Percentiles rank a stretch among this genome's conserved stretches.
phyloP scores from a whole-genome alignment of 1,140 invertebrate genomes.

The Hesperophylax magnus region DNA sequence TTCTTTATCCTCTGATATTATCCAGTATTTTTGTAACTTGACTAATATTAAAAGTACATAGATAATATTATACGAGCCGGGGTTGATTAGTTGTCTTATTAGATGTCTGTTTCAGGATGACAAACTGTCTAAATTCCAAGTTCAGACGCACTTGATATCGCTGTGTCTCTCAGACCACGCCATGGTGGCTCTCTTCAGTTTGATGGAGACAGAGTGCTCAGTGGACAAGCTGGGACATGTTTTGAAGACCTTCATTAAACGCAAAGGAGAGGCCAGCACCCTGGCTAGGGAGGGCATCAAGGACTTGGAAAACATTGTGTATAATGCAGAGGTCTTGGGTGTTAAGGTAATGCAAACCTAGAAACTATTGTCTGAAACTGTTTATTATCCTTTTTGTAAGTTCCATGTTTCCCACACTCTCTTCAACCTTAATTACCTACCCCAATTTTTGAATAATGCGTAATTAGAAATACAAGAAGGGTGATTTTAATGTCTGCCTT shows the following conservation, averaged over 20 bases:
- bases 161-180: constrained; percentile 79
- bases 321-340: constrained; percentile 78
- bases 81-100: too few relatives aligned
- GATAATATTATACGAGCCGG: too few relatives aligned
- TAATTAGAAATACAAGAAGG: too few relatives aligned
- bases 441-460: background rate
- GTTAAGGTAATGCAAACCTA: constrained; percentile 74
- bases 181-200: constrained; percentile 77
- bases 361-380: background rate
- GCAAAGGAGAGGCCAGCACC: constrained; percentile 75
- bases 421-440: background rate
- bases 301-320: constrained; percentile 81
- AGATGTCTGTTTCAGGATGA: constrained; percentile 66
- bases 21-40: constrained; percentile 12
- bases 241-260: constrained; percentile 74
- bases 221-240: constrained; percentile 76
- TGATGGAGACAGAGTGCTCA: constrained; percentile 81
- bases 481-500: too few relatives aligned
- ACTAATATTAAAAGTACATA: too few relatives aligned
- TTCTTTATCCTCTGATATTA: background rate
- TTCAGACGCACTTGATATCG: constrained; percentile 80
- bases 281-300: constrained; percentile 79
- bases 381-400: background rate
- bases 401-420: background rate
- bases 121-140: constrained; percentile 78